Evolutionary conservation across 2,888 invertebrate genomes (phyloP), one percentile per base, ranked within the genome.

Genomic region (Hyalella azteca): DNA sequence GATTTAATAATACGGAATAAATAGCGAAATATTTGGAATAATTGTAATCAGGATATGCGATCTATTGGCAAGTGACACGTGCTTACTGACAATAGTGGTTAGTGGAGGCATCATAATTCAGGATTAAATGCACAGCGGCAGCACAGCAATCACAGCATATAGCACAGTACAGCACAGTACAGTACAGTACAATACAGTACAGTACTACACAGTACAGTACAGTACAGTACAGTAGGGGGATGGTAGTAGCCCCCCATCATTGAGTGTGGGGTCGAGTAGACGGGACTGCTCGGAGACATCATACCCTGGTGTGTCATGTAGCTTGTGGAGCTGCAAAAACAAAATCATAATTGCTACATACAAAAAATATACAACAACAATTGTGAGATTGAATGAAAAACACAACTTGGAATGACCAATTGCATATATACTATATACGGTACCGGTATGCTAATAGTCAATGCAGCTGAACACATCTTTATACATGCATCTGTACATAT

Each of bases 291-390:
- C 11, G 81, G 83, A n/a, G 81, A 79, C 39, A 79, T 78, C 54
- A 79, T 79, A 4, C 75, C 78, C 0, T 78, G 81, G 50, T 79
- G 81, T 29, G 77, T 79, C 78, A 83, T 78, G 73, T 81, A 83
- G 26, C 77, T 81, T 5, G 81, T 79, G 13, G 83, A 79, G 29
- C 83, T 83, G 66, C 3, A 39, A 26, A 45, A 32, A n/a, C n/a
- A n/a, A n/a, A n/a, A n/a, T n/a, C n/a, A 54, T n/a, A n/a, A n/a
- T n/a, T n/a, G n/a, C n/a, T n/a, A n/a, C n/a, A n/a, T n/a, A n/a
- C n/a, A n/a, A n/a, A n/a, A n/a, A n/a, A n/a, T n/a, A n/a, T n/a
- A n/a, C n/a, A n/a, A n/a, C n/a, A n/a, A n/a, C n/a, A n/a, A n/a
- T n/a, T n/a, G n/a, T n/a, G n/a, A n/a, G n/a, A n/a, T n/a, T n/a